These are phyloP conservation scores for Myotis pilosus DNA, from an alignment of 2,797 vertebrate genomes.

Conservation along the genomic window DNA sequence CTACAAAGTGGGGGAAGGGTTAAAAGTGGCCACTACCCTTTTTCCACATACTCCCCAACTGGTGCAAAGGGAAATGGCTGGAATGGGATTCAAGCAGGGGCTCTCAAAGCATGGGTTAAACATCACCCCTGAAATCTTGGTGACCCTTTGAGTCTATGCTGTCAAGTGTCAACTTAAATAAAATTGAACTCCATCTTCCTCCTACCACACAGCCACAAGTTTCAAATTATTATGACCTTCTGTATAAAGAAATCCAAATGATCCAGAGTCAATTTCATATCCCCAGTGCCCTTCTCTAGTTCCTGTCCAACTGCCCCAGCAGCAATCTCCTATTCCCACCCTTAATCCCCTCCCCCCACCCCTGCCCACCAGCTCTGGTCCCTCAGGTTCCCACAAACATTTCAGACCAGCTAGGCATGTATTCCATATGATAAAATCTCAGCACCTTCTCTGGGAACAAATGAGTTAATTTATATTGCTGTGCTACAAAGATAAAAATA, in stretches of 20 bases:
- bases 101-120: background rate
- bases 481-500: background rate
- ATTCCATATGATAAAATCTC: background rate
- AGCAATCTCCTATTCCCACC: background rate
- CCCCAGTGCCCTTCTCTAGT: background rate
- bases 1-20: background rate
- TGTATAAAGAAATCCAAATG: background rate
- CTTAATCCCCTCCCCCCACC: no score
- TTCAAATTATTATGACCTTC: background rate
- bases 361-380: accelerated
- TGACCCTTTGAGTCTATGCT: background rate
- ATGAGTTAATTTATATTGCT: background rate
- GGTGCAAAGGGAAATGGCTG: background rate
- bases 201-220: background rate
- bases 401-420: background rate
- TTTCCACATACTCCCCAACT: background rate
- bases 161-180: background rate
- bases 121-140: background rate
- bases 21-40: accelerated
- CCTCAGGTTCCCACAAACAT: background rate
- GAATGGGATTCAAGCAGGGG: background rate
- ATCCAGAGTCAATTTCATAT: background rate
- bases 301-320: background rate
- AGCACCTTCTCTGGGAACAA: background rate
- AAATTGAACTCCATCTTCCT: background rate